These are phyloP conservation scores for Vulpes lagopus DNA, from an alignment of 2,113 vertebrate genomes.

Conservation along the genomic window DNA sequence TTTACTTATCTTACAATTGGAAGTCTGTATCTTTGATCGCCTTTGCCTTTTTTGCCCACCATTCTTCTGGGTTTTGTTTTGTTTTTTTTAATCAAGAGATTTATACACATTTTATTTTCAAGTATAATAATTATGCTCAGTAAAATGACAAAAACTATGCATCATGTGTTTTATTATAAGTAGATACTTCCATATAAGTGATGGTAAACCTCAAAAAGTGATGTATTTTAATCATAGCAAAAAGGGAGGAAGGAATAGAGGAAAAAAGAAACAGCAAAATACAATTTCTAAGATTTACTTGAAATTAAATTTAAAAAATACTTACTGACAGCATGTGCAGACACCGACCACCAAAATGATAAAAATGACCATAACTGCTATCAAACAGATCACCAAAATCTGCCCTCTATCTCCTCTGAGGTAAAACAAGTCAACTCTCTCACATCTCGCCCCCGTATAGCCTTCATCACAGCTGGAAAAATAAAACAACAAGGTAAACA, in stretches of 20 bases:
- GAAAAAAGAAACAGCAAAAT: background rate
- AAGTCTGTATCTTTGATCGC: background rate
- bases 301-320: conserved; percentile 13
- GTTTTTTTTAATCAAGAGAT: background rate
- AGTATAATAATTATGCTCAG: background rate
- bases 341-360: conserved; percentile 89
- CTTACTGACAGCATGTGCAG: conserved; percentile 92
- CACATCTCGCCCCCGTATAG: conserved; percentile 90
- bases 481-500: background rate
- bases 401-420: conserved; percentile 83
- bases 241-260: background rate
- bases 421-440: conserved; percentile 87
- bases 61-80: too few species aligned
- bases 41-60: background rate
- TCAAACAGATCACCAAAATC: conserved; percentile 88
- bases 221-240: background rate
- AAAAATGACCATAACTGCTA: conserved; percentile 87
- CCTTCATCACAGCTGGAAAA: conserved; percentile 89
- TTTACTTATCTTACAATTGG: background rate
- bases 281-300: background rate
- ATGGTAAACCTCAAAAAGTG: background rate
- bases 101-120: background rate
- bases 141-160: background rate
- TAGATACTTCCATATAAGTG: background rate
- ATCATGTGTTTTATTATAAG: background rate